Evolutionary conservation across 1,140 invertebrate species (phyloP).

Genomic region (Pachypeltis micranthus): DNA sequence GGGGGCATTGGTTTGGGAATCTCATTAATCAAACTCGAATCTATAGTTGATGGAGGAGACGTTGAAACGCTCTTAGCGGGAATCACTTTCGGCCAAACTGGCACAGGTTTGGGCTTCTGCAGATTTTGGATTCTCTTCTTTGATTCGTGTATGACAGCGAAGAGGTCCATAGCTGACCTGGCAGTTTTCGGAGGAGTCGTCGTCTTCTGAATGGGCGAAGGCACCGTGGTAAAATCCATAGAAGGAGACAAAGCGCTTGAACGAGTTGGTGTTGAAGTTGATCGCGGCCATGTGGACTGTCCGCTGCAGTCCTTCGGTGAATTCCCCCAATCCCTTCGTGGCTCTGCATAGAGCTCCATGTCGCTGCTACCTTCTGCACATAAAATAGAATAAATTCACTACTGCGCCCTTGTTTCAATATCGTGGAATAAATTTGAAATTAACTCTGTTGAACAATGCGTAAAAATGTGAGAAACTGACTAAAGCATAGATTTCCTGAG

Average conservation of each 20-base stretch:
- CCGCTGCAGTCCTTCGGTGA: background rate
- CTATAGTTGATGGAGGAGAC: background rate
- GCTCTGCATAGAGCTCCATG: background rate
- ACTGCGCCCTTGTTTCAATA: too few species aligned
- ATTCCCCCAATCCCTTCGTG: background rate
- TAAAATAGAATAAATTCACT: too few species aligned
- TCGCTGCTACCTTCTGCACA: background rate
- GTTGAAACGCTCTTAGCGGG: slow-evolving; percentile 11
- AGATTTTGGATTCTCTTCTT: slow-evolving; percentile 57
- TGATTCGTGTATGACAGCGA: slow-evolving; percentile 63
- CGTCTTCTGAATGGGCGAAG: slow-evolving; percentile 33
- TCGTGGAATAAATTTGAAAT: too few species aligned
- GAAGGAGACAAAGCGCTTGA: slow-evolving; percentile 17
- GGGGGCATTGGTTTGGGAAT: slow-evolving; percentile 21
- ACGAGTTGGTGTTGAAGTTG: slow-evolving; percentile 25
- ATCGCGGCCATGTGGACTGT: slow-evolving; percentile 19
- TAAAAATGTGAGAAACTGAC: too few species aligned
- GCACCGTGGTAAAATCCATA: slow-evolving; percentile 19
- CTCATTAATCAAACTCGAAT: background rate
- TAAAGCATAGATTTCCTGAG: too few species aligned
- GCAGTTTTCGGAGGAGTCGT: slow-evolving; percentile 36
- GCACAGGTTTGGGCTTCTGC: slow-evolving; percentile 10
- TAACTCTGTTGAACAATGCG: too few species aligned
- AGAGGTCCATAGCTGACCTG: slow-evolving; percentile 63
- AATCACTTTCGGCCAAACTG: slow-evolving; percentile 25